Percentiles rank a stretch among this genome's conserved stretches.
Conservation (phyloP, 1,140 invertebrate species). For the Thrips palmi region DNA sequence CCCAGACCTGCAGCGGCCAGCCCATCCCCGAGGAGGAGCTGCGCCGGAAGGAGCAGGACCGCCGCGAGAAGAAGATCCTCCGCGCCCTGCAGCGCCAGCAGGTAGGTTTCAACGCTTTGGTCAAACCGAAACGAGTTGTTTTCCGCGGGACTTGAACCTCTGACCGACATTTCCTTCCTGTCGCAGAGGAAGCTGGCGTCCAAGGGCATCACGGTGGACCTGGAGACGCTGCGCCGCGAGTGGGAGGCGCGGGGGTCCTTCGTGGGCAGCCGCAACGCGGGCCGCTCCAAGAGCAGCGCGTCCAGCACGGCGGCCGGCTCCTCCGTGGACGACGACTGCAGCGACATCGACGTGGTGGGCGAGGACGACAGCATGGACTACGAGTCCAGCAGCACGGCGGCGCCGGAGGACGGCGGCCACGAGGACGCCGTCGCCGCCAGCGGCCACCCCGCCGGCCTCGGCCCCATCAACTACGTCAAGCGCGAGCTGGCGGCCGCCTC, state of each 20-base stretch:
- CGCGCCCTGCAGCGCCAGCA: constrained; percentile 86
- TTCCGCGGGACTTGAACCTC: too few relatives aligned
- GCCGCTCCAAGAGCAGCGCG: constrained; percentile 18
- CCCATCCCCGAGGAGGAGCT: constrained; percentile 92
- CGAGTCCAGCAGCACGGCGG: constrained; percentile 6
- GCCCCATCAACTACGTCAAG: too few relatives aligned
- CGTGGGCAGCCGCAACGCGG: not conserved
- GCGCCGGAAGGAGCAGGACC: constrained; percentile 70
- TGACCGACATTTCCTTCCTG: too few relatives aligned
- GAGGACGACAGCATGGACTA: constrained; percentile 14
- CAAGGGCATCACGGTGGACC: constrained; percentile 72
- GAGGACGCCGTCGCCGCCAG: too few relatives aligned
- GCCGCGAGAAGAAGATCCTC: constrained; percentile 74
- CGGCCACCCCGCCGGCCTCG: too few relatives aligned
- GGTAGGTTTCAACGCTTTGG: too few relatives aligned
- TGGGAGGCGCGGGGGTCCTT: constrained; percentile 41
- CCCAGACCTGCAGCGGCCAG: constrained; percentile 92
- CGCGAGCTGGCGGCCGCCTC: constrained; percentile 24
- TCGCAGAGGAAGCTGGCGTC: constrained; percentile 73
- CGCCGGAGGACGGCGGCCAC: too few relatives aligned
- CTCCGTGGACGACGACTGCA: constrained; percentile 31
- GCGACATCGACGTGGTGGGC: constrained; percentile 10
- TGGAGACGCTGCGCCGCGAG: constrained; percentile 59
- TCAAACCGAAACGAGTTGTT: too few relatives aligned
- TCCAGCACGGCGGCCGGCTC: constrained; percentile 27